Base-by-base conservation (phyloP, 2,888 invertebrate genomes). In the Oeneis ivallda region DNA sequence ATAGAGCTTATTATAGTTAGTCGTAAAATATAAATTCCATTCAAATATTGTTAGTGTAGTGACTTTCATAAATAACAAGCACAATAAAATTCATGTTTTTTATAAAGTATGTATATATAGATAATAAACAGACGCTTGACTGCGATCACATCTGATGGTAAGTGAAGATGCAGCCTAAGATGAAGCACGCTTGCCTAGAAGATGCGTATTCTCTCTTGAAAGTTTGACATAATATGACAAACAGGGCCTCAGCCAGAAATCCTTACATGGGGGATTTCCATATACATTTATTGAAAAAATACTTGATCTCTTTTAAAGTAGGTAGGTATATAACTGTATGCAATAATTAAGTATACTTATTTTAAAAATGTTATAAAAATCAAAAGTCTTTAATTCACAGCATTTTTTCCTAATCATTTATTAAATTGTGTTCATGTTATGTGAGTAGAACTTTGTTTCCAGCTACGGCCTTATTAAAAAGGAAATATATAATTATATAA, bases 1-100 rank as follows among this genome's bases (percentile, higher is more conserved):
- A 74, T 76, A 76, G 68, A 73, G 79, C 70, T 78, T 77, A 78
- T 76, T 19, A 56, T 56, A 56, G 75, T 69, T 59, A 73, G 77
- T 79, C 72, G 85, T 83, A 85, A 86, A 83, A 79, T 84, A 87
- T 88, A 85, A 89, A 89, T 89, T 89, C 87, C 88, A 74, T 85
- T 79, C 82, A 81, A 79, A 87, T 85, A 83, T 85, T 70, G 58
- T 65, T 67, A 45, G 32, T 58, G 41, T 54, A 32, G 19, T 49
- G 39, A 56, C 50, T 26, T 57, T 41, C 17, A 39, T 37, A 47
- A 52, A 65, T 32, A 64, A 66, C 45, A 57, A 60, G 67, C 62
- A 66, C 49, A 53, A 54, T 64, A 62, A 39, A 56, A 56, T 41
- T 41, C 39, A 32, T 7, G 34, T 26, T 26, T 26, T 26, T 26